phyloP scores from a whole-genome alignment of 2,888 invertebrate genomes.

The Heterodera filipjevi region DNA sequence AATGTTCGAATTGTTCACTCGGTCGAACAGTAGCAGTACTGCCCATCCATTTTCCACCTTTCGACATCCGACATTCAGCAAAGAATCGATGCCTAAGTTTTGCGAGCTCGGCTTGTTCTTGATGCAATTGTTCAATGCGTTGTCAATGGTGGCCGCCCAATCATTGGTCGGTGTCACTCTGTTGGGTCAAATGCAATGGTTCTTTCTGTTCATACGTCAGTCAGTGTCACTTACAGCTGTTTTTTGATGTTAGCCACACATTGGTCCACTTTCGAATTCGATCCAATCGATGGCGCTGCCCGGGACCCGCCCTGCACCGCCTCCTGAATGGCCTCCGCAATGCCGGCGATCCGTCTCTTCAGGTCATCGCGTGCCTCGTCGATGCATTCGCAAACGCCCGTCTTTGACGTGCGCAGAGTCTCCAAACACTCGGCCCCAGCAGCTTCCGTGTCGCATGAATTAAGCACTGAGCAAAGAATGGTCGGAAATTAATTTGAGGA shows the following conservation, averaged over 20 bases:
- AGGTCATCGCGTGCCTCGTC: constrained; percentile 62
- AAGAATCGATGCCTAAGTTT: constrained; percentile 59
- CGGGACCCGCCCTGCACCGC: constrained; percentile 50
- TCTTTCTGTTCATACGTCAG: not conserved
- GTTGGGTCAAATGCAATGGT: constrained; percentile 6
- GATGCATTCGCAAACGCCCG: constrained; percentile 63
- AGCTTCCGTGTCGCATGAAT: constrained; percentile 41
- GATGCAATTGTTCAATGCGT: constrained; percentile 61
- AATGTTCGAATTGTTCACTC: not conserved
- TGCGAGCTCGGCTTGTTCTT: constrained; percentile 53
- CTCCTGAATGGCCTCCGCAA: constrained; percentile 51
- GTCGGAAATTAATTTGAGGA: constrained; percentile 10
- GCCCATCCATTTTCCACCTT: constrained; percentile 46
- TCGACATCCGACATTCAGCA: constrained; percentile 63
- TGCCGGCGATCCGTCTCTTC: constrained; percentile 62
- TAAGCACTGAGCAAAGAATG: constrained; percentile 37
- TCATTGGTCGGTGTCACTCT: constrained; percentile 63
- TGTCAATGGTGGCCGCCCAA: constrained; percentile 62
- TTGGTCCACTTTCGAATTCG: constrained; percentile 51
- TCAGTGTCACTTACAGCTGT: constrained; percentile 51
- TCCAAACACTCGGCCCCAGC: constrained; percentile 49
- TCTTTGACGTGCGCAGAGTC: constrained; percentile 49
- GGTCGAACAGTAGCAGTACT: not conserved
- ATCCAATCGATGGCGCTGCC: constrained; percentile 54
- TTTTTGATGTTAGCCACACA: constrained; percentile 63